Percentiles rank a stretch among this genome's conserved stretches.
Conservation (phyloP, 2,797 vertebrate species). For the Aulostomus chinensis region DNA sequence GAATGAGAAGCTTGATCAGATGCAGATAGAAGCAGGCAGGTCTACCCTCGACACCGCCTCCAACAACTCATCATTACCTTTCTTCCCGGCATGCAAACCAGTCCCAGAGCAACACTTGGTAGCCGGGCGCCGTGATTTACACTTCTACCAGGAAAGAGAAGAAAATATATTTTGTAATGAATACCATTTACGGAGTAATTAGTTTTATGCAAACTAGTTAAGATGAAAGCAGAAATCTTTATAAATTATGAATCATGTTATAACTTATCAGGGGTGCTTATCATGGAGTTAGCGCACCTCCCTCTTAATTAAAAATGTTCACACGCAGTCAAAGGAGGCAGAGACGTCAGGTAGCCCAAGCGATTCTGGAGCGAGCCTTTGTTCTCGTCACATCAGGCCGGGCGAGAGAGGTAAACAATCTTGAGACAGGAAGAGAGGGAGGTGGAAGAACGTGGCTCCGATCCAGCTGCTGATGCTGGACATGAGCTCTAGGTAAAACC, state of each 20-base stretch:
- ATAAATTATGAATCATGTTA: conserved; percentile 99
- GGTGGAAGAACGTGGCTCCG: conserved; percentile 42
- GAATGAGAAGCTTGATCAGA: conserved; percentile 23
- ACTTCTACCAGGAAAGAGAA: conserved; percentile 27
- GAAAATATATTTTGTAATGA: conserved; percentile 90
- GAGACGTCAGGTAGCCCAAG: conserved; percentile 71
- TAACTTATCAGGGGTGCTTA: conserved; percentile 91
- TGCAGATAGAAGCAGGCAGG: conserved; percentile 48
- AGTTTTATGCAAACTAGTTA: conserved; percentile 99
- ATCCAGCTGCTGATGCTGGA: conserved; percentile 31
- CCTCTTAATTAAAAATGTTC: conserved; percentile 96
- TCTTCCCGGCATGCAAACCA: conserved; percentile 62
- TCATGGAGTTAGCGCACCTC: conserved; percentile 88
- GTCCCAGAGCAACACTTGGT: conserved; percentile 60
- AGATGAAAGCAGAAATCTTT: conserved; percentile 98
- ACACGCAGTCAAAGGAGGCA: conserved; percentile 79
- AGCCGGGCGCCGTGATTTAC: conserved; percentile 34
- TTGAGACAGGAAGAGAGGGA: conserved; percentile 27
- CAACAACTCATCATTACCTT: conserved; percentile 66
- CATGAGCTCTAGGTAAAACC: conserved; percentile 49
- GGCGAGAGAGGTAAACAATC: conserved; percentile 42
- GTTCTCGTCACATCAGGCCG: conserved; percentile 42
- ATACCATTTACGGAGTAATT: conserved; percentile 99
- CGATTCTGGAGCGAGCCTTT: conserved; percentile 48
- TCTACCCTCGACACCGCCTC: conserved; percentile 53